These are phyloP conservation scores for Urocynchramus pylzowi DNA, from an alignment of 2,113 vertebrate species.

Conservation along the genomic window DNA sequence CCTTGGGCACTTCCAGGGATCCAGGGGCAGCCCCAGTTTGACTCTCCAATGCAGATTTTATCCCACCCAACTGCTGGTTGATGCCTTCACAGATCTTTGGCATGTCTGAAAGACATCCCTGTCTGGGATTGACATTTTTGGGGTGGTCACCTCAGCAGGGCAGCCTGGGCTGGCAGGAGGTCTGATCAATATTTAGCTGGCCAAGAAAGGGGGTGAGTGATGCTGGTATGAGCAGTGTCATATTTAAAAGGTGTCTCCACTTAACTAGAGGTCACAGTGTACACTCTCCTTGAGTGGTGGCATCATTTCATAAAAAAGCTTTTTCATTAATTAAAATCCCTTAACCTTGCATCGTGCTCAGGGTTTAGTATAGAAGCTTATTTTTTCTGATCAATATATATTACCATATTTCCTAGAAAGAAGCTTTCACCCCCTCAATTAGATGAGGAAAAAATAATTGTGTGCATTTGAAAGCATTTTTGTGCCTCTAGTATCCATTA, in stretches of 20 bases:
- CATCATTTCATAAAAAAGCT: constrained; percentile 58
- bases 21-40: not conserved
- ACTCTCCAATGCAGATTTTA: not conserved
- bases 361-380: constrained; percentile 23
- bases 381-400: constrained; percentile 59
- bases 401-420: constrained; percentile 65
- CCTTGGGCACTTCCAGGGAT: not conserved
- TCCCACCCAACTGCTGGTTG: not conserved
- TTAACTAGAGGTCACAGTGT: constrained; percentile 22
- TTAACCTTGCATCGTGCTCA: constrained; percentile 29
- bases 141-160: not conserved
- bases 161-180: not conserved
- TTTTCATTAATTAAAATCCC: constrained; percentile 64
- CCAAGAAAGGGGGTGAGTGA: not conserved
- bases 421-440: constrained; percentile 44
- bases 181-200: not conserved
- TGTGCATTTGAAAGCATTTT: constrained; percentile 27
- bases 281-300: not conserved
- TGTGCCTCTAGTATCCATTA: constrained; percentile 34
- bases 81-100: not conserved
- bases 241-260: not conserved
- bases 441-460: constrained; percentile 15
- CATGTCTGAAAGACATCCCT: not conserved
- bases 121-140: not conserved
- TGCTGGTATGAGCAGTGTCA: not conserved